Evolutionary conservation across 2,888 invertebrate species (phyloP).

Genomic region (Melieria crassipennis): DNA sequence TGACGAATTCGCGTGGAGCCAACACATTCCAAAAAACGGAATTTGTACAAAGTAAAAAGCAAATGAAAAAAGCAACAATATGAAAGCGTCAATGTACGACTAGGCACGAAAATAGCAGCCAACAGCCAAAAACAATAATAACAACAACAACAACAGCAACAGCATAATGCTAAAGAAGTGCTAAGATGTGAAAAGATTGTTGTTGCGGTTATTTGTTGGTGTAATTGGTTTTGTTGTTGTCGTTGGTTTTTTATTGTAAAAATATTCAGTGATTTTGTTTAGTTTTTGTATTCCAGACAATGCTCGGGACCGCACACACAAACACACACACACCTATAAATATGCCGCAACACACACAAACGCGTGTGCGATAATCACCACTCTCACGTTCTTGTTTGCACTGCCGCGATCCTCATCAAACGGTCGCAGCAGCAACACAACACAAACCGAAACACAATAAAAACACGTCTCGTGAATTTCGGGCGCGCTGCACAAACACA

Average conservation of each 20-base stretch:
- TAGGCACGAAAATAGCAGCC: slow-evolving; percentile 13
- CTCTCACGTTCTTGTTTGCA: slow-evolving; percentile 20
- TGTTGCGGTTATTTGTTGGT: neutral
- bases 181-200: neutral
- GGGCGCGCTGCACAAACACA: neutral
- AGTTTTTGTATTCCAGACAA: neutral
- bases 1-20: no score
- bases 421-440: neutral
- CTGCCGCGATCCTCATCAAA: neutral
- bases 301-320: slow-evolving; percentile 1
- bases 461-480: neutral
- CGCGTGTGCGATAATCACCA: neutral
- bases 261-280: neutral
- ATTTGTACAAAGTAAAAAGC: neutral
- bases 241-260: neutral
- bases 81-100: slow-evolving; percentile 23
- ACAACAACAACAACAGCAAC: slow-evolving; percentile 5
- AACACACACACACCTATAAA: neutral
- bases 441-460: neutral
- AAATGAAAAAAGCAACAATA: neutral
- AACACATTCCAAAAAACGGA: no score
- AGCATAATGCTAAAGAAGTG: neutral
- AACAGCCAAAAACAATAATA: slow-evolving; percentile 13
- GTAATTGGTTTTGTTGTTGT: neutral
- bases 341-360: slow-evolving; percentile 10